Percentiles rank a stretch among this genome's conserved stretches.
phyloP scores from a whole-genome alignment of 2,888 invertebrate genomes.

The Nemapogon koenigi region DNA sequence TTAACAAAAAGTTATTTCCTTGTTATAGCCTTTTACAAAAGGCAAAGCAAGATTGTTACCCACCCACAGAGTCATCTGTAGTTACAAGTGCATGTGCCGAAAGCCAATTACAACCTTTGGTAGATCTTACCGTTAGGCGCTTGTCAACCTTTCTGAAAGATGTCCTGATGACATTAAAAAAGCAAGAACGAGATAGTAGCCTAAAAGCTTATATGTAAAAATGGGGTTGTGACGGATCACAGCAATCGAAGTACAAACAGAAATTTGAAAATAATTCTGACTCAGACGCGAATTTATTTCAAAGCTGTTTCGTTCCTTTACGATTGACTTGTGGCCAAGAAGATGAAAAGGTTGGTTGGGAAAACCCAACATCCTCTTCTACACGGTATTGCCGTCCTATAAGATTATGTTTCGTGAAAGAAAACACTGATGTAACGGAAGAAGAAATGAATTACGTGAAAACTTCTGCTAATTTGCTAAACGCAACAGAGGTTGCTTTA shows the following conservation, averaged over 20 bases:
- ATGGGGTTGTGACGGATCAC: constrained; percentile 14
- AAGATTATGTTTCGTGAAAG: constrained; percentile 12
- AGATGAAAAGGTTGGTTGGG: constrained; percentile 11
- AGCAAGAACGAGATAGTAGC: constrained; percentile 7
- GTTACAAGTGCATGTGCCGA: constrained; percentile 10
- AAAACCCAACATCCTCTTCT: constrained; percentile 13
- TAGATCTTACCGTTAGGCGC: constrained; percentile 7
- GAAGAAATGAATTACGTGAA: constrained; percentile 10
- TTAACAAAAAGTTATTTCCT: constrained; percentile 11
- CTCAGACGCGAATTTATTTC: constrained; percentile 10
- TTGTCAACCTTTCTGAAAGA: too few relatives aligned
- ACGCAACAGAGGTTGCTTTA: constrained; percentile 3
- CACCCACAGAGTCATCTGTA: constrained; percentile 1
- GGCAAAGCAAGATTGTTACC: constrained; percentile 11
- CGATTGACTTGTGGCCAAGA: neutral
- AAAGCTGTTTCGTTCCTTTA: constrained; percentile 11
- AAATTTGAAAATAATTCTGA: constrained; percentile 8
- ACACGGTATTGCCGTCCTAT: constrained; percentile 12
- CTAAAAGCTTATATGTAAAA: constrained; percentile 10
- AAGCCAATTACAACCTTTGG: constrained; percentile 7
- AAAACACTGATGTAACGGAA: constrained; percentile 11
- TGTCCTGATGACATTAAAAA: too few relatives aligned
- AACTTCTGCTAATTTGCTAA: neutral
- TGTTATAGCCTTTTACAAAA: constrained; percentile 13
- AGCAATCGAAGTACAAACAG: constrained; percentile 8